A percentile compares a stretch with the other conserved stretches of the same genome.
phyloP scores from a whole-genome alignment of 2,797 vertebrate genomes.

The Acanthopagrus latus region DNA sequence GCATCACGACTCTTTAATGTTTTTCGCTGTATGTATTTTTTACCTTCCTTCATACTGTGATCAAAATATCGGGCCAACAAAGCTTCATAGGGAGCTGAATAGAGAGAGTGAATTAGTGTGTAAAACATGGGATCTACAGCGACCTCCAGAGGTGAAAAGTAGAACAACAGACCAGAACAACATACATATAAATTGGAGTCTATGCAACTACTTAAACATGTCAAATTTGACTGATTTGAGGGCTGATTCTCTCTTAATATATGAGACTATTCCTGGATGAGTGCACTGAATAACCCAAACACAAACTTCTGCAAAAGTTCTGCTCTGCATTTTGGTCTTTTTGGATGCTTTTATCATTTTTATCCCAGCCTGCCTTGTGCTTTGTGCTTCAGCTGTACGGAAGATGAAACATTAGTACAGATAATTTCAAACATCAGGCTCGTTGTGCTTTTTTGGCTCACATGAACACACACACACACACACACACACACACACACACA shows the following conservation, averaged over 20 bases:
- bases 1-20: neutral
- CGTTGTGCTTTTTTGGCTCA: conserved; percentile 65
- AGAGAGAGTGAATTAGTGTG: conserved; percentile 17
- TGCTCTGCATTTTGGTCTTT: conserved; percentile 22
- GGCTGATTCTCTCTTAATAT: conserved; percentile 10
- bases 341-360: neutral
- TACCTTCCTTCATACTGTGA: neutral
- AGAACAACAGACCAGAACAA: conserved; percentile 35
- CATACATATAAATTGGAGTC: neutral
- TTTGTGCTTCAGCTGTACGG: conserved; percentile 48
- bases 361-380: conserved; percentile 29
- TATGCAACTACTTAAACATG: neutral
- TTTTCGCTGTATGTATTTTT: neutral
- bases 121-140: conserved; percentile 84
- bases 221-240: neutral
- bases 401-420: conserved; percentile 60
- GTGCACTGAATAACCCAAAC: conserved; percentile 12
- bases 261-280: neutral
- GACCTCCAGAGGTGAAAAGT: conserved; percentile 86
- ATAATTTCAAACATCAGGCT: conserved; percentile 80
- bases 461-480: conserved; percentile 12
- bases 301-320: conserved; percentile 22
- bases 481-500: conserved; percentile 19
- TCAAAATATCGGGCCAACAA: conserved; percentile 26
- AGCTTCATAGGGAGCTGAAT: conserved; percentile 8